Evolutionary conservation across 2,113 vertebrate species (phyloP), one percentile per base, ranked within the genome.

Genomic region (Oriolus oriolus): DNA sequence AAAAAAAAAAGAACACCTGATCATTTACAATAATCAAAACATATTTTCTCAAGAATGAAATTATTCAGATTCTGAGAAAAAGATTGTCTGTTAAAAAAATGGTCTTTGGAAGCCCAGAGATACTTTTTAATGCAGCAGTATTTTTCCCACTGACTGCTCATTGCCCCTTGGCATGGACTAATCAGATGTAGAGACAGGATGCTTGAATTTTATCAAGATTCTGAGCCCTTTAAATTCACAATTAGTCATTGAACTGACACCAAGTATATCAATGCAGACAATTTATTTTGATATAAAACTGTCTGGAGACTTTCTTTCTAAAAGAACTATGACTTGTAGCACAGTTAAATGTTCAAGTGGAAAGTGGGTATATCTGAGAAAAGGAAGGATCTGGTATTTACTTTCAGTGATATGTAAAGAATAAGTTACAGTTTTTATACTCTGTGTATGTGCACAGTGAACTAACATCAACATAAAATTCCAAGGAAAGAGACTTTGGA

Each of bases 191-290:
- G 75, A 87, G 75, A 77, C 57, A 87, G 49, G n/a, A 61, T 96
- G 33, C n/a, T 82, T 85, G 87, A 89, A 91, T 93, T 92, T 94
- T 84, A 95, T 84, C 69, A 61, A 59, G 53, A 91, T 57, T 87
- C 65, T 85, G 41, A 94, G 74, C 45, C 50, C 85, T 91, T 96
- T 69, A 95, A 83, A 94, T 93, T 95, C 79, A 80, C 35, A 90
- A 93, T 96, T 96, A 96, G 59, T 90, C 84, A 83, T 27, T 80
- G 89, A 89, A 83, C 69, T 90, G 91, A 65, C 90, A 83, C 70
- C 39, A 79, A 57, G 39, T 85, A 57, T 83, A 85, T 85, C 45
- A 91, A 77, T 77, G 50, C 11, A 93, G 74, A 61, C 65, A 87
- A 93, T 79, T 89, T 87, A 88, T 94, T 95, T 89, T 90, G 30